These are phyloP conservation scores for Julus scandinavius DNA, from an alignment of 2,888 invertebrate genomes.

Conservation along the genomic window DNA sequence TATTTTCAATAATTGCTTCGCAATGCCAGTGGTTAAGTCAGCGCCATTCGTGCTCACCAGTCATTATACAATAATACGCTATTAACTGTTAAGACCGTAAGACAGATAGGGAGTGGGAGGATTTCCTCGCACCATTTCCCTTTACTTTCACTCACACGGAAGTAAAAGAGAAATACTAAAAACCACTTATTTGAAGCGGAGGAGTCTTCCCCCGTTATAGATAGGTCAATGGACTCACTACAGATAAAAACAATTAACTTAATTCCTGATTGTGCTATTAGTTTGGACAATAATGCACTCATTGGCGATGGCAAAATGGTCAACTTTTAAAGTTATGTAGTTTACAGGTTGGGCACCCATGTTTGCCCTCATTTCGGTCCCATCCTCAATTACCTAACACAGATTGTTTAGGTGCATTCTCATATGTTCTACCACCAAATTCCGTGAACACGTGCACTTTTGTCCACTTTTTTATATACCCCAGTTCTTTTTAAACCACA, in stretches of 20 bases:
- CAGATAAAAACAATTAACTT: neutral
- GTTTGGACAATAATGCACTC: neutral
- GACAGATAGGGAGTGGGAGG: constrained; percentile 16
- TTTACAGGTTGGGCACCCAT: neutral
- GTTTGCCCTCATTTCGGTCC: constrained; percentile 23
- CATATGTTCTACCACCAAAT: neutral
- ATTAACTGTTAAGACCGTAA: neutral
- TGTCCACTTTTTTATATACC: neutral
- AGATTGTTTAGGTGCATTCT: neutral
- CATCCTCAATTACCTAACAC: neutral
- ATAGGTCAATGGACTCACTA: neutral
- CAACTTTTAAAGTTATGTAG: neutral
- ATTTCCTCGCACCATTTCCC: constrained; percentile 42
- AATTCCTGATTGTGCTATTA: neutral
- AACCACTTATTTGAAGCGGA: neutral
- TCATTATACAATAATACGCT: constrained; percentile 14
- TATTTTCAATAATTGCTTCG: neutral
- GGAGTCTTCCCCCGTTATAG: neutral
- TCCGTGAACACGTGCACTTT: neutral
- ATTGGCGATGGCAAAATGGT: neutral
- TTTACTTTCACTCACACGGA: constrained; percentile 39
- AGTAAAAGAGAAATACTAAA: neutral
- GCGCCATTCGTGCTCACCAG: neutral
- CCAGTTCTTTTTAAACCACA: neutral
- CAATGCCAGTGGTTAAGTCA: constrained; percentile 2